Evolutionary conservation across 92 coral and sea anemone species (phyloP), one percentile per base, ranked within the genome.

Genomic region (Zoanthus solanderi): DNA sequence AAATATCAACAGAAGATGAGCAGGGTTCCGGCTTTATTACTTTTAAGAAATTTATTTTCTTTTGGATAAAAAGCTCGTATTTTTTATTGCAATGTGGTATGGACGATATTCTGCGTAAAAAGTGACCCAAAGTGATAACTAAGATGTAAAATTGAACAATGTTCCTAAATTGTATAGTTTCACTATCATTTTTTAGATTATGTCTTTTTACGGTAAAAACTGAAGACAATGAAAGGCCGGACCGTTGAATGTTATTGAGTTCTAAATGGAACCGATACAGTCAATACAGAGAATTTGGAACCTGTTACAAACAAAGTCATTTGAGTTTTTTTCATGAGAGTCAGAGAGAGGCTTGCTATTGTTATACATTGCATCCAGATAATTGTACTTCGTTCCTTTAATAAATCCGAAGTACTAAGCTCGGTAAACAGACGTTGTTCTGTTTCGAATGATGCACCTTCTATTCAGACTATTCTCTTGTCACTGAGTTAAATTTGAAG

Each of bases 401-500:
- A 65, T 81, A 77, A 77, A 44, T 81, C 56, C 45, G n/a, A 44
- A 18, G 61, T 47, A 81, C 85, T 81, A 45, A 81, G 75, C 9
- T 80, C 50, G 37, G 72, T 31, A 81, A 66, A 81, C 28, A 81
- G 61, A 66, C 75, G 85, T 73, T 29, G 85, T 29, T 66, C 57
- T 53, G 29, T 45, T 54, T 53, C 29, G 60, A 52, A 18, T 77
- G 4, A 31, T 29, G 65, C 52, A 66, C 23, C 9, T 37, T 6
- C 34, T 63, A 65, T 66, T 80, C 61, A 81, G 61, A 65, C 37
- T 0, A 50, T 50, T 14, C 60, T 32, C 61, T 61, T 60, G 42
- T 14, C 34, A 67, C 12, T 23, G 12, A 50, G 3, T 14, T 9
- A 32, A 34, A 14, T 18, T 66, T 46, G 37, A 71, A 47, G 23